These are phyloP conservation scores for Phalloptychus januarius DNA, from an alignment of 2,797 vertebrate genomes.

Conservation along the genomic window DNA sequence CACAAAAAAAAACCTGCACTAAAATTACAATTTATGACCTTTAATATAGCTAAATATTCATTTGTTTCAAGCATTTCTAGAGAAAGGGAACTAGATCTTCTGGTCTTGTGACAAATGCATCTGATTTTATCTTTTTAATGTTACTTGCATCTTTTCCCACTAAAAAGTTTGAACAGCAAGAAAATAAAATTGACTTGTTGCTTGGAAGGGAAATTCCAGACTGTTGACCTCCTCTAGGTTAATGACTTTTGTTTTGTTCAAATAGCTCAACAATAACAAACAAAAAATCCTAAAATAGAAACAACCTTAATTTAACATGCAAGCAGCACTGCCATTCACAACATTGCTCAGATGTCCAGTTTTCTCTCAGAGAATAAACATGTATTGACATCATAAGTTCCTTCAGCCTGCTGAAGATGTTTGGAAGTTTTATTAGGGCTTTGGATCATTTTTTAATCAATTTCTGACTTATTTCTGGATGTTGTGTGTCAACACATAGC, in stretches of 20 bases:
- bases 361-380: neutral
- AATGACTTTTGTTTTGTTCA: neutral
- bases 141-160: neutral
- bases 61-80: neutral
- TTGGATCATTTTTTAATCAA: neutral
- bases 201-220: neutral
- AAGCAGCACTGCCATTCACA: neutral
- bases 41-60: neutral
- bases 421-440: neutral
- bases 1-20: neutral
- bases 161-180: neutral
- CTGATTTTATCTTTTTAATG: neutral
- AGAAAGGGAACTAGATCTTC: neutral
- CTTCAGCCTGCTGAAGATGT: neutral
- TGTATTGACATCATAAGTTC: neutral
- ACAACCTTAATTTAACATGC: neutral
- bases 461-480: neutral
- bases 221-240: neutral
- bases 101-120: too few species aligned
- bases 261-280: neutral
- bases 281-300: neutral
- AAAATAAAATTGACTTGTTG: neutral
- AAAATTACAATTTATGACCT: neutral
- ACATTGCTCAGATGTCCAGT: neutral
- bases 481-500: neutral